Conservation (phyloP, 2,797 vertebrate species). For the Kryptolebias ocellatus region DNA sequence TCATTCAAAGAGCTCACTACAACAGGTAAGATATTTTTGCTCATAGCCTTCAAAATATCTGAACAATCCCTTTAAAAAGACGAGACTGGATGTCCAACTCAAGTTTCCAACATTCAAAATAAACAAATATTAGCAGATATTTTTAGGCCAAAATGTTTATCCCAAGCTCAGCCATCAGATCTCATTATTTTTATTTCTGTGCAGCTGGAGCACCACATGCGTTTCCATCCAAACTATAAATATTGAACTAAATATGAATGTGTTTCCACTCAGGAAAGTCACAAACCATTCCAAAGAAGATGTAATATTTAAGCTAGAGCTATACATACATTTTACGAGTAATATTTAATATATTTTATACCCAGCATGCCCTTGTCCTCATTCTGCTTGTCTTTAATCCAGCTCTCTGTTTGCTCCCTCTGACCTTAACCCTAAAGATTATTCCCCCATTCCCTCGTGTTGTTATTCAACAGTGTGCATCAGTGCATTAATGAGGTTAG, state of each 20-base stretch:
- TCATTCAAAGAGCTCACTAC: too few relatives aligned
- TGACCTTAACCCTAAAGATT: constrained; percentile 44
- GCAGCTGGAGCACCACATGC: background rate
- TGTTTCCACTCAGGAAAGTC: constrained; percentile 20
- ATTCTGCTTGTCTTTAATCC: constrained; percentile 38
- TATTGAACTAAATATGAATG: constrained; percentile 1
- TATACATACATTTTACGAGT: constrained; percentile 28
- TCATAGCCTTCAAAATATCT: too few relatives aligned
- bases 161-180: background rate
- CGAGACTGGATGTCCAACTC: too few relatives aligned
- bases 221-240: constrained; percentile 27
- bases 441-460: constrained; percentile 56
- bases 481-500: constrained; percentile 71
- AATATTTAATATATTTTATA: constrained; percentile 20
- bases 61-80: too few relatives aligned
- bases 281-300: constrained; percentile 13
- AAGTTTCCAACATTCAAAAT: background rate
- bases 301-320: background rate
- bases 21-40: too few relatives aligned
- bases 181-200: background rate
- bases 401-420: constrained; percentile 26
- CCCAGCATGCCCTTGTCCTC: constrained; percentile 24
- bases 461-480: constrained; percentile 54
- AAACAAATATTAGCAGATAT: background rate
- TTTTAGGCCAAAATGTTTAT: background rate